These are phyloP conservation scores for Tautogolabrus adspersus DNA, from an alignment of 2,113 vertebrate genomes.

Conservation along the genomic window DNA sequence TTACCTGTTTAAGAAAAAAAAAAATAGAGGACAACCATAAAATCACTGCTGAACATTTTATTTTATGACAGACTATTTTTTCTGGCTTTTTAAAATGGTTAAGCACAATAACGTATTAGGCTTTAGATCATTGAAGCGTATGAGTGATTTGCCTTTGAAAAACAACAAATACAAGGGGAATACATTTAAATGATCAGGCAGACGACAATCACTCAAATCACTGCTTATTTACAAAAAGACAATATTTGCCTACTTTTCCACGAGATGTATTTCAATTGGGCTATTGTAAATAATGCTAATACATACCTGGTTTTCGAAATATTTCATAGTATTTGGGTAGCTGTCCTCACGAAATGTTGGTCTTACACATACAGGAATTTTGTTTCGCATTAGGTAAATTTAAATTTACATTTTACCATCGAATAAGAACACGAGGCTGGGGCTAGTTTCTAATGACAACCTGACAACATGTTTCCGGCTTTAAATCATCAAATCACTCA, in stretches of 20 bases:
- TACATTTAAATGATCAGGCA: too few relatives aligned
- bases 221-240: too few relatives aligned
- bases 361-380: neutral
- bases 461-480: slow-evolving; percentile 2
- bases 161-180: neutral
- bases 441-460: slow-evolving; percentile 22
- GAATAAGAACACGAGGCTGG: slow-evolving; percentile 21
- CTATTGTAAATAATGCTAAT: neutral
- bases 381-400: neutral
- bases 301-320: neutral
- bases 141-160: too few relatives aligned
- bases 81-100: neutral
- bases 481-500: neutral
- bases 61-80: neutral
- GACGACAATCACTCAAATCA: neutral
- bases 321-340: neutral
- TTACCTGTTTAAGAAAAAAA: neutral
- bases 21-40: neutral
- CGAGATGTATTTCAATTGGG: neutral
- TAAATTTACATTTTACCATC: neutral
- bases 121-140: too few relatives aligned
- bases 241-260: too few relatives aligned
- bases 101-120: neutral
- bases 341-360: neutral
- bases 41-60: neutral